These are phyloP conservation scores for Lophotis ruficrista DNA, from an alignment of 2,113 vertebrate genomes.

Conservation along the genomic window DNA sequence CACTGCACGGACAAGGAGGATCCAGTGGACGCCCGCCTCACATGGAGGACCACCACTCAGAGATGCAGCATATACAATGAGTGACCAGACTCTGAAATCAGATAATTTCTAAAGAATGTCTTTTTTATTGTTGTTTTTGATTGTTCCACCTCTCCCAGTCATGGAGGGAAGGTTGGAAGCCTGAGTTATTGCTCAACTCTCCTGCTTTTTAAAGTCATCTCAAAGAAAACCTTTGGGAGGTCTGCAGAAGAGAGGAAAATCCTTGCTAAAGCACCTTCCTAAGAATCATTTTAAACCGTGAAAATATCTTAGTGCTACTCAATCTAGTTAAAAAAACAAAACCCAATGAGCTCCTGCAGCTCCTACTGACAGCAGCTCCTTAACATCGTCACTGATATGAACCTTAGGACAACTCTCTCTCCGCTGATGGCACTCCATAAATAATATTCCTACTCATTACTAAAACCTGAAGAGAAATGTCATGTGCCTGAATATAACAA, in stretches of 20 bases:
- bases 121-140: not conserved
- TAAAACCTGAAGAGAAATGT: slow-evolving; percentile 36
- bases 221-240: not conserved
- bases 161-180: not conserved
- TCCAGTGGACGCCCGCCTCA: fast-evolving
- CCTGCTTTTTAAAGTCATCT: not conserved
- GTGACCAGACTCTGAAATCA: not conserved
- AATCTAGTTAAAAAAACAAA: slow-evolving; percentile 32
- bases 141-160: not conserved
- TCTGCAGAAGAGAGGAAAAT: not conserved
- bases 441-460: slow-evolving; percentile 41
- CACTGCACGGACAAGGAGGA: not conserved
- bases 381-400: slow-evolving; percentile 37
- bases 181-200: not conserved
- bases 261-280: not conserved
- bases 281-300: not conserved
- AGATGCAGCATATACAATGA: not conserved
- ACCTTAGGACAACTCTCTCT: not conserved
- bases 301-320: slow-evolving; percentile 25
- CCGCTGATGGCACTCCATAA: slow-evolving; percentile 6
- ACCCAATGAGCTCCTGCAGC: slow-evolving; percentile 17
- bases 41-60: not conserved
- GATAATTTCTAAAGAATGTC: not conserved
- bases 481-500: not conserved
- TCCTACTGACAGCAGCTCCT: slow-evolving; percentile 11